Conservation (phyloP, 2,113 vertebrate species). For the Anolis sagrei region DNA sequence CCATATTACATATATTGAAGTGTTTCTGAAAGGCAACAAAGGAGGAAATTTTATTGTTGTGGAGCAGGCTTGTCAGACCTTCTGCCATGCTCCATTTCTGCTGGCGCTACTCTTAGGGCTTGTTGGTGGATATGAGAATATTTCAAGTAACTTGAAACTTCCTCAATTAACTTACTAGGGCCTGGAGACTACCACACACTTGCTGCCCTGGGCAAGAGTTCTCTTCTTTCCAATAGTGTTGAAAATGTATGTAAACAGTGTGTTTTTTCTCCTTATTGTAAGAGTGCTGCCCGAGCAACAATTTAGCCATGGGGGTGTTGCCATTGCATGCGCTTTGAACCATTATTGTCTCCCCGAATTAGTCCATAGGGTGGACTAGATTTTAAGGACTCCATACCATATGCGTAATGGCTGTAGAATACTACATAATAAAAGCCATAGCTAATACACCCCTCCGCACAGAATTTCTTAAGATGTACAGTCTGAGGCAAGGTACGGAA, state of each 20-base stretch:
- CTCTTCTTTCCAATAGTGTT: slow-evolving; percentile 2
- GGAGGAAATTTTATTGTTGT: neutral
- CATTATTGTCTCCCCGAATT: neutral
- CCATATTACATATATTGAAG: neutral
- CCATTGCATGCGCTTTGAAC: slow-evolving; percentile 56
- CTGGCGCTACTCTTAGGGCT: neutral
- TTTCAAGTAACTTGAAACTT: neutral
- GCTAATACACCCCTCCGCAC: slow-evolving; percentile 16
- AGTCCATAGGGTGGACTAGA: slow-evolving; percentile 59
- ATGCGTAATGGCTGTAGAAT: slow-evolving; percentile 20
- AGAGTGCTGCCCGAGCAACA: neutral
- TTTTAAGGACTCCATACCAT: slow-evolving; percentile 35
- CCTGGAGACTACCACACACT: neutral
- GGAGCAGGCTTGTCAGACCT: neutral
- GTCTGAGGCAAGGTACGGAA: neutral
- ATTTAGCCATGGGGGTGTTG: neutral
- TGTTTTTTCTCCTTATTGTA: neutral
- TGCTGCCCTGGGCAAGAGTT: neutral
- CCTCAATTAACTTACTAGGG: neutral
- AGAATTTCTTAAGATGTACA: slow-evolving; percentile 14
- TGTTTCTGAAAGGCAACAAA: neutral
- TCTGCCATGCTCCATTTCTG: neutral
- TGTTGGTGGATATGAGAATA: neutral
- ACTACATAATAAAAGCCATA: slow-evolving; percentile 51
- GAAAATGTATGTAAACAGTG: neutral